Percentiles rank a stretch among this genome's conserved stretches.
These are phyloP conservation scores for Polypedilum pembai DNA, from an alignment of 1,140 invertebrate species.

Conservation along the genomic window DNA sequence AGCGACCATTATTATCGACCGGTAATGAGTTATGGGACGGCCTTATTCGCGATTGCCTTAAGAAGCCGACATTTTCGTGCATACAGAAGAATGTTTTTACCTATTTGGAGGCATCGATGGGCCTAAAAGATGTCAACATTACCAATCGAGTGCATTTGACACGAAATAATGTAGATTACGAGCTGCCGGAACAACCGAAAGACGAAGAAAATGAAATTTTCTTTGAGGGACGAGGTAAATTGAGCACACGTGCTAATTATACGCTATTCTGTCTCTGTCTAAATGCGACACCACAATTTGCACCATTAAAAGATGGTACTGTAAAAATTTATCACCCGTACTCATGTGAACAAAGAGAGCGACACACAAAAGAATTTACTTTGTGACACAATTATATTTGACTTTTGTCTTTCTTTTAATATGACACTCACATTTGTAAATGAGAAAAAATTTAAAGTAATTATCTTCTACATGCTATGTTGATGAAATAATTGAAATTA, in stretches of 20 bases:
- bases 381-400: neutral
- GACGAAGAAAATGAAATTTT: conserved; percentile 38
- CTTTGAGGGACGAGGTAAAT: conserved; percentile 38
- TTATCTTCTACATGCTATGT: no score
- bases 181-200: conserved; percentile 44
- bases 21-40: conserved; percentile 63
- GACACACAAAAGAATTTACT: conserved; percentile 26
- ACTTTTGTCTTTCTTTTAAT: neutral
- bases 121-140: conserved; percentile 56
- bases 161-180: conserved; percentile 56
- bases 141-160: conserved; percentile 61
- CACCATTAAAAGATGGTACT: conserved; percentile 22
- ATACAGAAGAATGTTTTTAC: conserved; percentile 66
- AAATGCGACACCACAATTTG: conserved; percentile 24
- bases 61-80: conserved; percentile 57
- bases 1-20: conserved; percentile 42
- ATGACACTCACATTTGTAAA: no score
- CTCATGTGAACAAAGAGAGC: conserved; percentile 16
- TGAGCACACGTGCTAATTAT: conserved; percentile 32
- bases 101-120: conserved; percentile 57
- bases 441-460: no score
- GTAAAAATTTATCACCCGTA: conserved; percentile 21
- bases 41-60: conserved; percentile 59
- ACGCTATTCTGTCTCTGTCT: conserved; percentile 32
- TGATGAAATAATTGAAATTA: no score